phyloP scores from a whole-genome alignment of 2,797 vertebrate species.

The Sorex maritimensis region DNA sequence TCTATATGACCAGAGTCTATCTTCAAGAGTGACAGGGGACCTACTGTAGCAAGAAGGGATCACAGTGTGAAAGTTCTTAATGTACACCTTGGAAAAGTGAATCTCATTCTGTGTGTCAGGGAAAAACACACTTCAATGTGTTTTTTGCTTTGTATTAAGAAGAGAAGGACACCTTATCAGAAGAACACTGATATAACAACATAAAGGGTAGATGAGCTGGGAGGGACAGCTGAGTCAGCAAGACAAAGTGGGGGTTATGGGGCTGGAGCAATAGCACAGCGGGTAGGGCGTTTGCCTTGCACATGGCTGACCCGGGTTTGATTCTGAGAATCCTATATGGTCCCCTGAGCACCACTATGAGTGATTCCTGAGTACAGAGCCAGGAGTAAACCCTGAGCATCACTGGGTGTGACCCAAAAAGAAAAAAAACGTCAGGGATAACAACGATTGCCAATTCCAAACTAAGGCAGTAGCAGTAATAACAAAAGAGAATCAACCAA shows the following conservation, averaged over 20 bases:
- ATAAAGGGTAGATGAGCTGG: neutral
- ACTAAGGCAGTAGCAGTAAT: neutral
- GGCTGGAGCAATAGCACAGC: too few species aligned
- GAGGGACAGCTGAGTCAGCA: neutral
- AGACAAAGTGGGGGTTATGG: too few species aligned
- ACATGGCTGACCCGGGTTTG: too few species aligned
- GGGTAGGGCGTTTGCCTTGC: too few species aligned
- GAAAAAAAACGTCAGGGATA: too few species aligned
- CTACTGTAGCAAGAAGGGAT: neutral
- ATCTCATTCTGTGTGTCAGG: neutral
- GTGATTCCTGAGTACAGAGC: too few species aligned
- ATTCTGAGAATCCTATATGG: too few species aligned
- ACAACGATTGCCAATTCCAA: neutral
- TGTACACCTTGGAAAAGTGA: neutral
- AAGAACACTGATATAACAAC: neutral
- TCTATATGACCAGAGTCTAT: neutral
- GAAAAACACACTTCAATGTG: neutral
- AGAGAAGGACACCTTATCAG: neutral
- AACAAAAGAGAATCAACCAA: neutral
- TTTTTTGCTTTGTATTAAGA: neutral
- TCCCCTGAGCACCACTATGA: too few species aligned
- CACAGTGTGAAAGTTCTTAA: neutral
- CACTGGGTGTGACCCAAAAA: too few species aligned
- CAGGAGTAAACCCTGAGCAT: too few species aligned
- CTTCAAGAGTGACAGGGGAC: neutral